Conservation (phyloP, 1,140 invertebrate species). For the Lithobius niger region DNA sequence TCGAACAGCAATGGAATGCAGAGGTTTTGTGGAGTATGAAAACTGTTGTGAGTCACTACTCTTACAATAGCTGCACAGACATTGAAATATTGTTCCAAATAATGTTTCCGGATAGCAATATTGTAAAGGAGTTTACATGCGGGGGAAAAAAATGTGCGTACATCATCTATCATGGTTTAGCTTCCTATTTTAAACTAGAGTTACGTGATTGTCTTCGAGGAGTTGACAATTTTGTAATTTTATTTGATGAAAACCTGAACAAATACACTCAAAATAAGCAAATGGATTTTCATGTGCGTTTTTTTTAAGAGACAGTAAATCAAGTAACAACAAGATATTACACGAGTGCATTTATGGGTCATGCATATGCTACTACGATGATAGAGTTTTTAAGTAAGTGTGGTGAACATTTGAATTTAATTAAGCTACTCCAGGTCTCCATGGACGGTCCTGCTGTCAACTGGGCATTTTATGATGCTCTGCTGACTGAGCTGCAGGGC, state of each 20-base stretch:
- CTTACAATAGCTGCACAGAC: neutral
- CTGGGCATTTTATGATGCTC: neutral
- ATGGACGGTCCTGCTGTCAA: conserved; percentile 13
- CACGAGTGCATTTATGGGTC: conserved; percentile 1
- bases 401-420: neutral
- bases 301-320: neutral
- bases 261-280: conserved; percentile 1
- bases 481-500: neutral
- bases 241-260: conserved; percentile 7
- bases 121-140: conserved; percentile 7
- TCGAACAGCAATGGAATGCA: neutral
- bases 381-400: neutral
- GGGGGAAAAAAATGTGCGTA: conserved; percentile 6
- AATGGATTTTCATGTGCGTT: conserved; percentile 7
- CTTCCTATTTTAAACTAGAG: conserved; percentile 5
- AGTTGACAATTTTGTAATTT: neutral
- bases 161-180: conserved; percentile 1
- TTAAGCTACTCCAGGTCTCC: neutral
- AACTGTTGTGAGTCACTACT: neutral
- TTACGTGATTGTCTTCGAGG: neutral
- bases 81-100: neutral
- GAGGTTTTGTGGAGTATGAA: neutral
- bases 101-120: conserved; percentile 11
- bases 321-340: neutral
- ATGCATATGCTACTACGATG: conserved; percentile 1